Base-by-base conservation (phyloP, 1,140 invertebrate genomes). In the Aphelenchoides besseyi region DNA sequence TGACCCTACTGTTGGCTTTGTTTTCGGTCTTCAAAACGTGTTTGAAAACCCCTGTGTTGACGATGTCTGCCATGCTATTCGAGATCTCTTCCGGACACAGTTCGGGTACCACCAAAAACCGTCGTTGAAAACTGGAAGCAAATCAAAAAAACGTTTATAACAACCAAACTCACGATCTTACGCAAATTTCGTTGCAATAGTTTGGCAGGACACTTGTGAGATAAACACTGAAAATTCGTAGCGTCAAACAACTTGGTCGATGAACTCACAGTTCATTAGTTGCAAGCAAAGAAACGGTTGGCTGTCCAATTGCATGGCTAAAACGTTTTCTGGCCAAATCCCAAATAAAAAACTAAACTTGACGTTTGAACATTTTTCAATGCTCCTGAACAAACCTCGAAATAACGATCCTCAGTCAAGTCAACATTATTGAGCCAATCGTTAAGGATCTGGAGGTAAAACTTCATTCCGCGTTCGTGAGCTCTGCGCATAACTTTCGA, bases 341-440 rank as follows among this genome's bases (percentile, higher is more conserved):
- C 55, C 55, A 59, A 59, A 59, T 59, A 23, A 59, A 59, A 33
- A 59, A 59, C 55, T 59, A 23, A 12, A 59, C 5, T n/a, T n/a
- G n/a, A n/a, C n/a, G n/a, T n/a, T n/a, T n/a, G n/a, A n/a, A n/a
- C n/a, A n/a, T n/a, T n/a, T n/a, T n/a, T n/a, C n/a, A n/a, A n/a
- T n/a, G n/a, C n/a, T n/a, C n/a, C n/a, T n/a, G 55, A 59, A 59
- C 55, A 29, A 28, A 59, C 55, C 55, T 59, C 55, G 12, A 59
- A 59, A 59, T 8, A 59, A 5, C 5, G 55, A 59, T 59, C 55
- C 5, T 59, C 18, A 16, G 5, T 12, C 55, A 59, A 23, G 18
- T 59, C 18, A 12, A 8, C 18, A 5, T 12, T 23, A 16, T 59
- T 33, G 12, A 59, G 26, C 55, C 55, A 59, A 33, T 59, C 55